Evolutionary conservation across 2,888 invertebrate genomes (phyloP).

Genomic region (Sclerodermus sp.): DNA sequence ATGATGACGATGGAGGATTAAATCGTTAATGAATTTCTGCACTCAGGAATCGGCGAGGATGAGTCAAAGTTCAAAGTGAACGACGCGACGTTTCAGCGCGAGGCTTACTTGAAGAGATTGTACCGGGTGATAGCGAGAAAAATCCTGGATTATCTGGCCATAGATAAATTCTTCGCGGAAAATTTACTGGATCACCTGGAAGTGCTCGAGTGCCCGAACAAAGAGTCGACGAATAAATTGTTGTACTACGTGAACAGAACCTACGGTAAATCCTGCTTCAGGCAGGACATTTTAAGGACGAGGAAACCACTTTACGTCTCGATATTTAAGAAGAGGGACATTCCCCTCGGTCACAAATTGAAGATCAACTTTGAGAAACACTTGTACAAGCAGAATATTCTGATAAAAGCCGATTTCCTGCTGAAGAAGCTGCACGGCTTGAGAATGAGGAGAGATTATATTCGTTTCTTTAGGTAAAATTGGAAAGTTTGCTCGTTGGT

Average conservation of each 20-base stretch:
- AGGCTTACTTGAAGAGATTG: slow-evolving; percentile 20
- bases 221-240: slow-evolving; percentile 46
- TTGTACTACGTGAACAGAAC: slow-evolving; percentile 41
- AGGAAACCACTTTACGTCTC: slow-evolving; percentile 58
- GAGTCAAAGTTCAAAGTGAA: slow-evolving; percentile 40
- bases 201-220: slow-evolving; percentile 49
- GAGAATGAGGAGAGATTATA: slow-evolving; percentile 39
- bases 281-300: slow-evolving; percentile 56
- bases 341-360: slow-evolving; percentile 43
- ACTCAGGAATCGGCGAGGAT: slow-evolving; percentile 42
- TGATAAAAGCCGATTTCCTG: slow-evolving; percentile 54
- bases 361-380: slow-evolving; percentile 45
- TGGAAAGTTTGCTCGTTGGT: too few relatives aligned
- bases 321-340: slow-evolving; percentile 48
- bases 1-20: too few relatives aligned
- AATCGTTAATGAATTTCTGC: too few relatives aligned
- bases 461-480: slow-evolving; percentile 37
- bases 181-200: slow-evolving; percentile 42
- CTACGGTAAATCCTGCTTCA: slow-evolving; percentile 45
- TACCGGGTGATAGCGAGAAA: slow-evolving; percentile 51
- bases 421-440: slow-evolving; percentile 46
- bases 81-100: slow-evolving; percentile 27
- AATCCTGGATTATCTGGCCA: slow-evolving; percentile 56
- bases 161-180: slow-evolving; percentile 57
- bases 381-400: slow-evolving; percentile 43